Percentiles rank a stretch among this genome's conserved stretches.
These are phyloP conservation scores for Heterotilapia buettikoferi DNA, from an alignment of 2,113 vertebrate genomes.

Conservation along the genomic window DNA sequence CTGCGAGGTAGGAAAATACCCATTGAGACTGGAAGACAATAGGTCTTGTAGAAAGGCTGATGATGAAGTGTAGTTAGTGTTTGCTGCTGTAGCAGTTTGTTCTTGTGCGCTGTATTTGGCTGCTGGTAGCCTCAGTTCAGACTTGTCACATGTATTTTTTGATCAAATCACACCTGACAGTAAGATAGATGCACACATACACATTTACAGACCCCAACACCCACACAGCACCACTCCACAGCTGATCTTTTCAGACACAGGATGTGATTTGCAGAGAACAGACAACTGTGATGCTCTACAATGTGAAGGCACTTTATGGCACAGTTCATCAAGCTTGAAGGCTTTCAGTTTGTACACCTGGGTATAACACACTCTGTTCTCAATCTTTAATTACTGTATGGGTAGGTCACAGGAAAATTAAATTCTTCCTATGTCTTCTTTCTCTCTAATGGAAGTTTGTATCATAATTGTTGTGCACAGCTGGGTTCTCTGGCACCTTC, in stretches of 20 bases:
- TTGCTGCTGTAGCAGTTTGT: neutral
- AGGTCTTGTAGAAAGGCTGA: neutral
- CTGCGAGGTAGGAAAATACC: slow-evolving; percentile 80
- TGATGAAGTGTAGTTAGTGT: neutral
- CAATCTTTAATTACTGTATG: neutral
- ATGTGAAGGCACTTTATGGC: neutral
- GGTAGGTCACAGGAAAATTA: neutral
- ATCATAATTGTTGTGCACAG: neutral
- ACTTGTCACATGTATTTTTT: slow-evolving; percentile 24
- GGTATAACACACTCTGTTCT: neutral
- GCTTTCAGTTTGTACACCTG: neutral
- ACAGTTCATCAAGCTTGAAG: neutral
- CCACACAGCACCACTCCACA: neutral
- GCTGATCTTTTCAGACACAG: slow-evolving; percentile 39
- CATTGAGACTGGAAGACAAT: neutral
- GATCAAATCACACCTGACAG: slow-evolving; percentile 31
- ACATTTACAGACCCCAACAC: neutral
- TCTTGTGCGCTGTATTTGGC: neutral
- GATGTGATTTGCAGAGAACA: slow-evolving; percentile 12
- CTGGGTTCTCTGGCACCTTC: neutral
- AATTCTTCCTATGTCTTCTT: neutral
- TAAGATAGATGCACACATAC: neutral
- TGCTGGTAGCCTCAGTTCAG: slow-evolving; percentile 20
- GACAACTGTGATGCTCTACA: neutral
- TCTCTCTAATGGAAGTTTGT: neutral